These are phyloP conservation scores for Poeciliopsis presidionis DNA, from an alignment of 2,797 vertebrate genomes.

Conservation along the genomic window DNA sequence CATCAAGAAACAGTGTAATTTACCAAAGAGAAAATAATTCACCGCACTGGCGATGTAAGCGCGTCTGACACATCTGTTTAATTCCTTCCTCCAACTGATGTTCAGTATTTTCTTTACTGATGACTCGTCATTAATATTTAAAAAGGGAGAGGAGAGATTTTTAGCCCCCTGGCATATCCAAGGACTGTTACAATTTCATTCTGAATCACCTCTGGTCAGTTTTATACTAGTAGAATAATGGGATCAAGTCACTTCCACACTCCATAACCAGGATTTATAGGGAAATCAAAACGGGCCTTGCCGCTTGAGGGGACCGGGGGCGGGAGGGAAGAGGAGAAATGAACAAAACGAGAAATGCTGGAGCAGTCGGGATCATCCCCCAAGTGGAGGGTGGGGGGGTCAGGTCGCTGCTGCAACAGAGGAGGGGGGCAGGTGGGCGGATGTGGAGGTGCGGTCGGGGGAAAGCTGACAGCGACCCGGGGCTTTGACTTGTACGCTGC, in stretches of 20 bases:
- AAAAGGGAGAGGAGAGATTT: conserved; percentile 61
- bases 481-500: conserved; percentile 65
- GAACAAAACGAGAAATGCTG: conserved; percentile 61
- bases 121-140: conserved; percentile 69
- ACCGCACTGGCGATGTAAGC: conserved; percentile 14
- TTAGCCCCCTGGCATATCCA: conserved; percentile 56
- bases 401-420: conserved; percentile 21
- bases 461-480: conserved; percentile 21
- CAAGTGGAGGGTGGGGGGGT: conserved; percentile 30
- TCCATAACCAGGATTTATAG: conserved; percentile 82
- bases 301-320: conserved; percentile 69
- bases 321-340: conserved; percentile 54
- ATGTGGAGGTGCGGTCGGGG: conserved; percentile 25
- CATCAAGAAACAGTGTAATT: conserved; percentile 39
- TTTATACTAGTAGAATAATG: conserved; percentile 77
- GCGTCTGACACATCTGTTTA: conserved; percentile 35
- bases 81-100: conserved; percentile 27
- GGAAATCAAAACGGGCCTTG: conserved; percentile 77
- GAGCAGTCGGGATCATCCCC: conserved; percentile 37
- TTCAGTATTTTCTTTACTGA: conserved; percentile 48
- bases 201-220: conserved; percentile 73
- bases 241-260: conserved; percentile 77
- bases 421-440: conserved; percentile 8
- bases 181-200: conserved; percentile 73
- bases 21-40: conserved; percentile 29